A percentile compares a stretch with the other conserved stretches of the same genome.
These are phyloP conservation scores for Ceratothoa steindachneri DNA, from an alignment of 2,888 invertebrate species.

Conservation along the genomic window DNA sequence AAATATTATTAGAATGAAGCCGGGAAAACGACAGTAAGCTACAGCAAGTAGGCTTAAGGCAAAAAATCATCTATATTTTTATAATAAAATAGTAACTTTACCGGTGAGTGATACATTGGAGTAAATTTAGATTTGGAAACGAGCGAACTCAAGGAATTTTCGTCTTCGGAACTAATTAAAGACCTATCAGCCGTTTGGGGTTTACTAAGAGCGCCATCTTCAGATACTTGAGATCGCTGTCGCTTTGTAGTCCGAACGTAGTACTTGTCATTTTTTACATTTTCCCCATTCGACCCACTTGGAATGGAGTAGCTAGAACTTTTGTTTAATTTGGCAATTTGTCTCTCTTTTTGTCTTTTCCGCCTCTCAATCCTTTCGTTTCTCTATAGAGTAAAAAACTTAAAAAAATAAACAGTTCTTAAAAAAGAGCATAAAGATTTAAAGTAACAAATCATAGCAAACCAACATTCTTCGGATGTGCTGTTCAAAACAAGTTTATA, in stretches of 20 bases:
- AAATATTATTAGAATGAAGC: too few species aligned
- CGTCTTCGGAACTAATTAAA: not conserved
- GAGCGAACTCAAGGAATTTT: not conserved
- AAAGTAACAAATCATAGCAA: not conserved
- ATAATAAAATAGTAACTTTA: not conserved
- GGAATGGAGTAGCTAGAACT: not conserved
- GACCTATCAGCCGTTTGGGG: not conserved
- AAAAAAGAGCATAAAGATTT: not conserved
- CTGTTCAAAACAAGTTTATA: not conserved
- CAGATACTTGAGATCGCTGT: not conserved
- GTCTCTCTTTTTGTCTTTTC: constrained; percentile 9
- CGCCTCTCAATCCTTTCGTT: constrained; percentile 3
- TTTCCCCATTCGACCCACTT: not conserved
- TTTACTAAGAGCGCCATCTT: not conserved
- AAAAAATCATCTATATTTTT: too few species aligned
- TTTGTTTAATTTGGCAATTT: not conserved
- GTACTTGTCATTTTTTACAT: not conserved
- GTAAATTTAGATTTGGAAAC: constrained; percentile 4
- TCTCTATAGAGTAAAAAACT: constrained; percentile 2
- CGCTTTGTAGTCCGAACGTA: not conserved
- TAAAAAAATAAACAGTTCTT: not conserved
- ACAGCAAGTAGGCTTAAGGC: too few species aligned
- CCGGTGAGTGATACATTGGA: not conserved
- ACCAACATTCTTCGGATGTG: constrained; percentile 1
- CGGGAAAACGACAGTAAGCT: too few species aligned